Evolutionary conservation across 2,113 vertebrate species (phyloP).

Genomic region (Desmodus rotundus): DNA sequence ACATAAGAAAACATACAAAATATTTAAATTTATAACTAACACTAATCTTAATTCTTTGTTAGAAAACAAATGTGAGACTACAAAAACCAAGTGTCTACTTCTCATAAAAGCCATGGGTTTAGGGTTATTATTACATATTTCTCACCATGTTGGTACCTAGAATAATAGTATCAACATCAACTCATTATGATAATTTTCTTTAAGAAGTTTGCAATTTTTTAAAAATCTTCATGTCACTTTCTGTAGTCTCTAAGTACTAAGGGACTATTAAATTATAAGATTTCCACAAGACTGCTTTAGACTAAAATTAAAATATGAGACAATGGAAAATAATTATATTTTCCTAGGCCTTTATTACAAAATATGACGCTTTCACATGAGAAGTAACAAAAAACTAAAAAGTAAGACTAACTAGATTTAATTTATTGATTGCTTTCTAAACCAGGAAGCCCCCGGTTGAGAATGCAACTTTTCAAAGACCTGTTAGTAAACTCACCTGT

Average conservation of each 20-base stretch:
- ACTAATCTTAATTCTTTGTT: conserved; percentile 9
- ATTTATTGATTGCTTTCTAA: conserved; percentile 22
- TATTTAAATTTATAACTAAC: conserved; percentile 7
- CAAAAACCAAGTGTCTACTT: not conserved
- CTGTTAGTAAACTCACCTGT: conserved; percentile 79
- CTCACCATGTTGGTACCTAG: not conserved
- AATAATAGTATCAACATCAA: not conserved
- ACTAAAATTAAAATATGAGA: conserved; percentile 23
- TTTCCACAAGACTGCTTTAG: not conserved
- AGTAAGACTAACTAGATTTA: not conserved
- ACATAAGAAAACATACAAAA: not conserved
- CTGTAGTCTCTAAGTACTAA: conserved; percentile 12
- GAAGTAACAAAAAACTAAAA: conserved; percentile 18
- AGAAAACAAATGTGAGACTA: conserved; percentile 29
- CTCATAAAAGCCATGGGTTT: not conserved
- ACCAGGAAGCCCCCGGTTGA: not conserved
- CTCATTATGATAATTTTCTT: not conserved
- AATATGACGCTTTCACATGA: not conserved
- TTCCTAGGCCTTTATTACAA: conserved; percentile 30
- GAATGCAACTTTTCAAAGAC: conserved; percentile 33
- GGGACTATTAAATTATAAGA: not conserved
- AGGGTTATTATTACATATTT: not conserved
- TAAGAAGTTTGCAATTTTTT: not conserved
- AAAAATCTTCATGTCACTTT: not conserved
- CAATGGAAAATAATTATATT: not conserved